phyloP scores from a whole-genome alignment of 2,888 invertebrate genomes.

The Eubasilissa splendida region DNA sequence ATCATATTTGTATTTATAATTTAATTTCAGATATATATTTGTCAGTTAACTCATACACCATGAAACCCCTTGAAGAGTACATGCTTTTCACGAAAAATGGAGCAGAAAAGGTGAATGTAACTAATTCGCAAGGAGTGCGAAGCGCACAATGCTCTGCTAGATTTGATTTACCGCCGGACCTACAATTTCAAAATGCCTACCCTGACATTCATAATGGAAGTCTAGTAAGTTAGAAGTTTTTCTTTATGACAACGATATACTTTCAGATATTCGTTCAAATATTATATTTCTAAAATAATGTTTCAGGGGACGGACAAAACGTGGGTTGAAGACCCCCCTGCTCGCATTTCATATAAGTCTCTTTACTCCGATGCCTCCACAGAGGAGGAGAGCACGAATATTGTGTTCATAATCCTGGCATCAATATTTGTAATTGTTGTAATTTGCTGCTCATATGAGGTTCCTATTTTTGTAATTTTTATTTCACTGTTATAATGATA shows the following conservation, averaged over 20 bases:
- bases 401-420: constrained; percentile 85
- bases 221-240: constrained; percentile 59
- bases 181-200: constrained; percentile 68
- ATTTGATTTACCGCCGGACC: constrained; percentile 74
- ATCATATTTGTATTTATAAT: not conserved
- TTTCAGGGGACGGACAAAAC: constrained; percentile 82
- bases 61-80: constrained; percentile 93
- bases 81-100: constrained; percentile 92
- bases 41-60: constrained; percentile 84
- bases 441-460: constrained; percentile 80
- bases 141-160: constrained; percentile 89
- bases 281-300: not conserved
- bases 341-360: constrained; percentile 82
- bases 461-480: constrained; percentile 60
- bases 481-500: not conserved
- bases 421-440: constrained; percentile 82
- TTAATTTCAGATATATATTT: constrained; percentile 83
- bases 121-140: constrained; percentile 87
- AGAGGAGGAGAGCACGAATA: constrained; percentile 86
- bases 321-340: constrained; percentile 90
- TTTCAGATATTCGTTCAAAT: too few relatives aligned
- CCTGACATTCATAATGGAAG: constrained; percentile 69
- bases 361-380: constrained; percentile 81
- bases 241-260: not conserved
- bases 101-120: constrained; percentile 88